phyloP scores from a whole-genome alignment of 2,888 invertebrate species.

The Zygothrica quintamaculata region DNA sequence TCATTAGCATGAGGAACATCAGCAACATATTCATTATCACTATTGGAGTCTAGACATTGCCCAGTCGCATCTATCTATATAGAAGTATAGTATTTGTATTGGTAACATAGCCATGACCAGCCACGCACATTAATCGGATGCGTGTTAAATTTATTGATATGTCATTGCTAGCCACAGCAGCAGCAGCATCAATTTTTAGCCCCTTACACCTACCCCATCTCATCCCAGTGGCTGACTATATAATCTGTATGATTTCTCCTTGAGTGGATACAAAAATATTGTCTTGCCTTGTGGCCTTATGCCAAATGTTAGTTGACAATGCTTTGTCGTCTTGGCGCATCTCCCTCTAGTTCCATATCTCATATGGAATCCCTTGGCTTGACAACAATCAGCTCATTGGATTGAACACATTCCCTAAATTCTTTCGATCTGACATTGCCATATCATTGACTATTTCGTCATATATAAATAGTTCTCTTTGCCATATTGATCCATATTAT shows the following conservation, averaged over 20 bases:
- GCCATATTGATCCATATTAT: constrained; percentile 8
- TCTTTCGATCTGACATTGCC: constrained; percentile 13
- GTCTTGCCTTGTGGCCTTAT: constrained; percentile 29
- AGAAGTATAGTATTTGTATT: neutral
- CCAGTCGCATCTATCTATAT: constrained; percentile 25
- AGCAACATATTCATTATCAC: constrained; percentile 16
- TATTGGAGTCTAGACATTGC: constrained; percentile 34
- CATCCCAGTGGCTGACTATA: neutral
- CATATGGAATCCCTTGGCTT: neutral
- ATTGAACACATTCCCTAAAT: constrained; percentile 38
- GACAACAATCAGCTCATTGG: constrained; percentile 6
- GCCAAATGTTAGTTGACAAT: constrained; percentile 47
- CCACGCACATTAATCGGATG: constrained; percentile 70
- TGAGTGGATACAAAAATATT: constrained; percentile 17
- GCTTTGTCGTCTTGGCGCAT: neutral
- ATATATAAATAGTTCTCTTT: constrained; percentile 7
- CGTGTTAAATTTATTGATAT: constrained; percentile 74
- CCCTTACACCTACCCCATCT: constrained; percentile 2
- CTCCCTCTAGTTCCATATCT: neutral
- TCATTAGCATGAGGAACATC: too few relatives aligned
- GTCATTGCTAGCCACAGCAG: constrained; percentile 33
- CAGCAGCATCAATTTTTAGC: neutral
- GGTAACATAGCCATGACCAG: constrained; percentile 11
- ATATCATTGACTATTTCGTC: constrained; percentile 8
- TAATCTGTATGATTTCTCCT: constrained; percentile 10